phyloP scores from a whole-genome alignment of 2,888 invertebrate genomes.

The Pinctada fucata region DNA sequence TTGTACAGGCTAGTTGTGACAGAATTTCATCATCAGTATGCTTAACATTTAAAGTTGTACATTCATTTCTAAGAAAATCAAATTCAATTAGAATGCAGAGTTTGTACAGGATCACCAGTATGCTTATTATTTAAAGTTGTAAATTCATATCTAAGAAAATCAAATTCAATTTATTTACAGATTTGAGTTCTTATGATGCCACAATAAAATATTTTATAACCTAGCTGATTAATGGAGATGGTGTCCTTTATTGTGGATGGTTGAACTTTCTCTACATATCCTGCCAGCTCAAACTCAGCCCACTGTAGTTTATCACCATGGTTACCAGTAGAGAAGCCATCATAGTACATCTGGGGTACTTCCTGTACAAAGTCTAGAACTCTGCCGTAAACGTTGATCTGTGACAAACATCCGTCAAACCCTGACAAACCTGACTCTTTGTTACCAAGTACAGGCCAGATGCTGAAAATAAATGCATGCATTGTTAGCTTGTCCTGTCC shows the following conservation, averaged over 20 bases:
- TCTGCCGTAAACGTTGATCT: slow-evolving; percentile 3
- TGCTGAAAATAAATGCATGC: neutral
- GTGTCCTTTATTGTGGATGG: neutral
- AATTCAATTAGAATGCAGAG: no score
- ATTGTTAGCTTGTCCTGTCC: no score
- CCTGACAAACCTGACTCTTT: neutral
- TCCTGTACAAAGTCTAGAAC: neutral
- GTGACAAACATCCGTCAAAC: slow-evolving; percentile 7
- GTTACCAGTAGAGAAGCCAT: neutral
- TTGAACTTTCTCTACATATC: slow-evolving; percentile 3
- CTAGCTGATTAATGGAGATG: neutral
- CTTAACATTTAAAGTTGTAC: no score
- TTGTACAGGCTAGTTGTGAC: no score
- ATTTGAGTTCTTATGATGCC: no score
- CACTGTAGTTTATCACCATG: slow-evolving; percentile 10
- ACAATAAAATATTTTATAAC: no score
- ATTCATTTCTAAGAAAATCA: no score
- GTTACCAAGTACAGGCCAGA: neutral
- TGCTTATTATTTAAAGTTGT: no score
- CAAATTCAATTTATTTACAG: no score
- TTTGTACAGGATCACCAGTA: no score
- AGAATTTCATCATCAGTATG: no score
- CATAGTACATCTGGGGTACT: neutral
- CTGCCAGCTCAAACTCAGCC: slow-evolving; percentile 6
- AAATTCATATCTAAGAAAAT: no score